Percentiles rank a stretch among this genome's conserved stretches.
These are phyloP conservation scores for Microctenopoma steveboyesi DNA, from an alignment of 2,797 vertebrate genomes.

Conservation along the genomic window DNA sequence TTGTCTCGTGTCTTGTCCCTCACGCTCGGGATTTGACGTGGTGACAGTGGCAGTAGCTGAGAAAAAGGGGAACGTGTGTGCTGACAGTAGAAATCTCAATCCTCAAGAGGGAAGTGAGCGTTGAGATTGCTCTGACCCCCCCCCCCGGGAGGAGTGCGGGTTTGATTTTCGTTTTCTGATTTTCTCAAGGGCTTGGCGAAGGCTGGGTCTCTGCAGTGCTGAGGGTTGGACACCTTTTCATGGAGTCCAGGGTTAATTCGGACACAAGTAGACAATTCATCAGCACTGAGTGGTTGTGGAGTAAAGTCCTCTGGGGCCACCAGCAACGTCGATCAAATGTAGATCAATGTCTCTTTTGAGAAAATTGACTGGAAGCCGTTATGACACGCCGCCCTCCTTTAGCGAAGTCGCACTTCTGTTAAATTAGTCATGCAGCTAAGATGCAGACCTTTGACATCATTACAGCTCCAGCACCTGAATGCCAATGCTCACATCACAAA, in stretches of 20 bases:
- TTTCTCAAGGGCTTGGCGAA: constrained; percentile 12
- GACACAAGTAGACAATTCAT: constrained; percentile 33
- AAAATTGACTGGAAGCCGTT: constrained; percentile 50
- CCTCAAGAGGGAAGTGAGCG: constrained; percentile 9
- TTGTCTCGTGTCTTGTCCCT: constrained; percentile 49
- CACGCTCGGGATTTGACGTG: constrained; percentile 26
- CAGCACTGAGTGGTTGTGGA: constrained; percentile 4
- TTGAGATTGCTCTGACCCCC: constrained; percentile 2
- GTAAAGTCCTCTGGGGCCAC: constrained; percentile 35
- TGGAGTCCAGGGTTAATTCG: constrained; percentile 34
- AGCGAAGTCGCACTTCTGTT: constrained; percentile 42
- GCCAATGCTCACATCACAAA: constrained; percentile 53
- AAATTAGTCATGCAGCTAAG: constrained; percentile 60
- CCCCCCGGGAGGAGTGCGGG: neutral
- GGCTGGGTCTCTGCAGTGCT: constrained; percentile 4
- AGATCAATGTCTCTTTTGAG: constrained; percentile 59
- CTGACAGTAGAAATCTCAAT: constrained; percentile 21
- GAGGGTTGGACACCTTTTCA: constrained; percentile 18
- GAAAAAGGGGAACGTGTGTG: constrained; percentile 1
- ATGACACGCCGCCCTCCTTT: constrained; percentile 31
- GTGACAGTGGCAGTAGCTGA: constrained; percentile 26
- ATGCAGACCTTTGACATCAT: constrained; percentile 58
- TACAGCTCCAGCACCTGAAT: constrained; percentile 42
- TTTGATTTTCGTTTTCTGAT: constrained; percentile 20
- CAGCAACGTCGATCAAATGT: constrained; percentile 47